Evolutionary conservation across 2,113 vertebrate species (phyloP).

Genomic region (Sus scrofa): DNA sequence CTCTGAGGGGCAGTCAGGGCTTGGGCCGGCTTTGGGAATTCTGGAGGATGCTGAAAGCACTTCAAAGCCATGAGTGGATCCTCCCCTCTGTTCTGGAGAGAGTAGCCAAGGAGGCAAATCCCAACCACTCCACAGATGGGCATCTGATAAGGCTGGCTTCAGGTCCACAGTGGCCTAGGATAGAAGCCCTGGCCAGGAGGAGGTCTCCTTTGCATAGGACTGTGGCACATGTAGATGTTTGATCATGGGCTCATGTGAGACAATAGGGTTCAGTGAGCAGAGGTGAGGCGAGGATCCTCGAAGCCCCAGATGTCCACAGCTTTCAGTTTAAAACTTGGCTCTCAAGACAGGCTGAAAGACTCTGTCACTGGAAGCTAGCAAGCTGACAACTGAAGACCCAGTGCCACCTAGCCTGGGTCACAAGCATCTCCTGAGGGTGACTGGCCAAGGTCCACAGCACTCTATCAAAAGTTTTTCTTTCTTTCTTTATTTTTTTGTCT

Average conservation of each 20-base stretch:
- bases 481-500: too few species aligned
- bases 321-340: background rate
- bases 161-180: background rate
- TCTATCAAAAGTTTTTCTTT: background rate
- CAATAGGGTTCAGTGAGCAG: background rate
- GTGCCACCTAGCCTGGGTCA: background rate
- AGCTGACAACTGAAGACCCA: background rate
- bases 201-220: background rate
- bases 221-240: background rate
- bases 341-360: background rate
- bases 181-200: background rate
- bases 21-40: background rate
- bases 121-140: background rate
- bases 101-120: background rate
- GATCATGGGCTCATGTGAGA: background rate
- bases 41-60: background rate
- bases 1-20: background rate
- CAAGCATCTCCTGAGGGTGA: background rate
- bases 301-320: background rate
- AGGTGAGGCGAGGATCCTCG: background rate
- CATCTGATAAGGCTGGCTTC: background rate
- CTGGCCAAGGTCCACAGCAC: background rate
- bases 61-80: slow-evolving; percentile 9
- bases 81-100: background rate
- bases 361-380: background rate